Percentiles rank a stretch among this genome's conserved stretches.
phyloP scores from a whole-genome alignment of 2,888 invertebrate species.

The Troides oblongomaculatus region DNA sequence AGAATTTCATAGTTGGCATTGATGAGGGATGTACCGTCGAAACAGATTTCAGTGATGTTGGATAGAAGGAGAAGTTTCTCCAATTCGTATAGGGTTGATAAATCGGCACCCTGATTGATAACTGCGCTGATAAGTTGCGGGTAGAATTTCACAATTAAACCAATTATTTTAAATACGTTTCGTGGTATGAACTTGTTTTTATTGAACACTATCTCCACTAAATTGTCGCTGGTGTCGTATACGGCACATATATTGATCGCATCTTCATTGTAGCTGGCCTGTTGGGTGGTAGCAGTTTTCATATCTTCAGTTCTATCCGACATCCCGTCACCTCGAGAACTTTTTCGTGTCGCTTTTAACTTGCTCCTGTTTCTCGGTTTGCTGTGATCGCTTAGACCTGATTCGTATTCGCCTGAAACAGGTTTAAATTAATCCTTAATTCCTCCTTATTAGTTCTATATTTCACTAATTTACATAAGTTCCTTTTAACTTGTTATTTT shows the following conservation, averaged over 20 bases:
- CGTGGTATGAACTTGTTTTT: constrained; percentile 47
- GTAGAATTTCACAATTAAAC: constrained; percentile 47
- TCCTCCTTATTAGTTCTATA: too few species aligned
- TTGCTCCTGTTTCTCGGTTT: constrained; percentile 39
- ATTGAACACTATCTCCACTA: constrained; percentile 48
- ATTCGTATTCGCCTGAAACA: constrained; percentile 40
- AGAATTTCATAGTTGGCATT: constrained; percentile 50
- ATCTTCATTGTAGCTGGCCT: constrained; percentile 18
- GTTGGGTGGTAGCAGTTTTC: constrained; percentile 5
- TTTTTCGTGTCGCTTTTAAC: constrained; percentile 28
- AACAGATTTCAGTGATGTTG: constrained; percentile 51
- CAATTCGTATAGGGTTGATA: constrained; percentile 47
- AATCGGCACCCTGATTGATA: constrained; percentile 46
- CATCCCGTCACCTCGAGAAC: constrained; percentile 32
- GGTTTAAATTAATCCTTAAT: too few species aligned
- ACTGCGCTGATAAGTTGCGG: constrained; percentile 39
- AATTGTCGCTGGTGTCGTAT: constrained; percentile 41
- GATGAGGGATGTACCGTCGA: constrained; percentile 46
- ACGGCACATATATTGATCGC: constrained; percentile 39
- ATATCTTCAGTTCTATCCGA: constrained; percentile 33
- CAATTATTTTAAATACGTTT: constrained; percentile 46
- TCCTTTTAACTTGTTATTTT: too few species aligned
- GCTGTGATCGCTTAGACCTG: constrained; percentile 33
- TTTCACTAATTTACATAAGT: too few species aligned
- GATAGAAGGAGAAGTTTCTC: constrained; percentile 43